Evolutionary conservation across 2,113 vertebrate genomes (phyloP).

Genomic region (Podilymbus podiceps): DNA sequence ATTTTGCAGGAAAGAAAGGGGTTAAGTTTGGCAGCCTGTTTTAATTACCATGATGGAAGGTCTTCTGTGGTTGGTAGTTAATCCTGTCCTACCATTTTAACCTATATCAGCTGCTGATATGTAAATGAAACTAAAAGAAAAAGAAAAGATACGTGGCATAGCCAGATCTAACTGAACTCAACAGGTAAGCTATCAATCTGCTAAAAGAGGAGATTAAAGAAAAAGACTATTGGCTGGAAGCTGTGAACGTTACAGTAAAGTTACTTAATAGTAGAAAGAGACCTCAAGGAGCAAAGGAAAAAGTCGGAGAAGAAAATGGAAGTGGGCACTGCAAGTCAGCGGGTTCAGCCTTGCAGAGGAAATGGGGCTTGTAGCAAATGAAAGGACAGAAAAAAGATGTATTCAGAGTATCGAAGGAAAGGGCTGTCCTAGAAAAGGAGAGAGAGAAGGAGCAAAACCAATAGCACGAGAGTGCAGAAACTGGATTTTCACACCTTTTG

Average conservation of each 20-base stretch:
- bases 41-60: neutral
- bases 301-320: neutral
- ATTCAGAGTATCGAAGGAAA: neutral
- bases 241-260: neutral
- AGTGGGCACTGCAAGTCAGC: neutral
- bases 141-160: neutral
- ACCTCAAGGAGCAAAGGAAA: neutral
- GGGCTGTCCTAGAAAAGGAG: neutral
- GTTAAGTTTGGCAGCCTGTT: neutral
- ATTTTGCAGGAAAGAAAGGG: neutral
- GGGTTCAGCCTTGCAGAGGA: neutral
- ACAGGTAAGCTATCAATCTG: neutral
- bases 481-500: neutral
- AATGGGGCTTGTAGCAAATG: neutral
- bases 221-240: neutral
- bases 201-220: neutral
- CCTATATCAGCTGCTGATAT: neutral
- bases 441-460: neutral
- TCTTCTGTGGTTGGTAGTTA: neutral
- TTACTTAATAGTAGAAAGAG: neutral
- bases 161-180: neutral
- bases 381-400: neutral
- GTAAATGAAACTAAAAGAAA: neutral
- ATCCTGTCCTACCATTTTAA: neutral
- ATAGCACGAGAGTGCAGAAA: neutral